A percentile compares a stretch with the other conserved stretches of the same genome.
These are phyloP conservation scores for Teleogryllus occipitalis DNA, from an alignment of 1,140 invertebrate genomes.

Conservation along the genomic window DNA sequence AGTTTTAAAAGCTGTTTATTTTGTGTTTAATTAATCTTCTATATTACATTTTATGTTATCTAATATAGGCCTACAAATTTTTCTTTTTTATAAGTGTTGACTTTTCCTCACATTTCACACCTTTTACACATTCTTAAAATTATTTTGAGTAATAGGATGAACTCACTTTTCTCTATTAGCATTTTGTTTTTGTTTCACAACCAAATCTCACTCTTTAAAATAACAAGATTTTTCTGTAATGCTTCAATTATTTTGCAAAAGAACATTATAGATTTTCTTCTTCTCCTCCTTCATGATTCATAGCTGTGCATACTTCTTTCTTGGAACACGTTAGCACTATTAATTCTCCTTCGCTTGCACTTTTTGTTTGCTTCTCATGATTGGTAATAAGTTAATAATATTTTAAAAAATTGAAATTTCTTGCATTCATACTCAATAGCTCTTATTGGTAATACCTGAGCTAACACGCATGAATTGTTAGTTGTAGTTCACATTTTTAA, in stretches of 20 bases:
- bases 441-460: not conserved
- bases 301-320: not conserved
- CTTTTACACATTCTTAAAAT: conserved; percentile 12
- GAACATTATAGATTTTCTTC: conserved; percentile 1
- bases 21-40: not conserved
- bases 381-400: conserved; percentile 9
- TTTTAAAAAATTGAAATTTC: conserved; percentile 5
- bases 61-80: conserved; percentile 23
- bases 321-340: not conserved
- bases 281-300: not conserved
- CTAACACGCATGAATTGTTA: not conserved
- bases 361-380: not conserved
- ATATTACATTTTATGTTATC: conserved; percentile 19
- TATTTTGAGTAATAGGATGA: conserved; percentile 8
- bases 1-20: conserved; percentile 18
- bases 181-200: conserved; percentile 20
- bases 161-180: conserved; percentile 2
- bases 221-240: conserved; percentile 17
- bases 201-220: conserved; percentile 17
- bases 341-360: not conserved
- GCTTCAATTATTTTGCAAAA: conserved; percentile 13
- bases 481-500: conserved; percentile 11
- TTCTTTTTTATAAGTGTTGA: conserved; percentile 8
- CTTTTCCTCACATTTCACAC: conserved; percentile 13
- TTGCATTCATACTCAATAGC: not conserved